Evolutionary conservation across 2,797 vertebrate species (phyloP), one percentile per base, ranked within the genome.

Genomic region (Saxicola maurus): DNA sequence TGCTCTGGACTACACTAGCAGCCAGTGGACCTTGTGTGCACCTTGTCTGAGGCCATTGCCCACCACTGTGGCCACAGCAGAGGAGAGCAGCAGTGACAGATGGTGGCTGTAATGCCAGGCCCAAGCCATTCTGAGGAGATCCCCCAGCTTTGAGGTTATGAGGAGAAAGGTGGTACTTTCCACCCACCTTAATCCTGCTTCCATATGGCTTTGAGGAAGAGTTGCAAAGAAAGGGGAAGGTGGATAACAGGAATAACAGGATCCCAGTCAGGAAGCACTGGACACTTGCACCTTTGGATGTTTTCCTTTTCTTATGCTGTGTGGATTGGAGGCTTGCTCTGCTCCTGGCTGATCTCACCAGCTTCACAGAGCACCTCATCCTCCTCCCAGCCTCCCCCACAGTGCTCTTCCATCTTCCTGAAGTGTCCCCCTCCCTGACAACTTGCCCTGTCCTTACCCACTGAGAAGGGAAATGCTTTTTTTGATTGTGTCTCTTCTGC

Each of bases 141-240:
- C 45, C 77, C 57, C 67, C 0, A 0, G 87, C 87, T 87, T 84
- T 87, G 64, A 83, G 80, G 88, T 86, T 74, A 91, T 13, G 48
- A 88, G 67, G 86, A 94, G 86, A 93, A 94, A 95, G 77, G 91
- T 84, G 56, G 28, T 76, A 77, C 42, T 93, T 95, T 91, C 87
- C 90, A 88, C 83, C 81, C 91, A 93, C 83, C 87, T 93, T 76
- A 91, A 92, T 92, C 89, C 86, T 67, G 49, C 42, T 48, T 78
- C 90, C 92, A 92, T 92, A 91, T 90, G 87, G 90, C 78, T 88
- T 88, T 86, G 46, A 60, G 60, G 46, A 92, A 92, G 42, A 49
- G 38, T 53, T 80, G 30, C 38, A 82, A 67, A 77, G 46, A 90
- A 92, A 81, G 33, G 57, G 4, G 57, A 79, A 35, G 56, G 35